Evolutionary conservation across 2,888 invertebrate species (phyloP), one percentile per base, ranked within the genome.

Genomic region (Disparrhopalites patrizii): DNA sequence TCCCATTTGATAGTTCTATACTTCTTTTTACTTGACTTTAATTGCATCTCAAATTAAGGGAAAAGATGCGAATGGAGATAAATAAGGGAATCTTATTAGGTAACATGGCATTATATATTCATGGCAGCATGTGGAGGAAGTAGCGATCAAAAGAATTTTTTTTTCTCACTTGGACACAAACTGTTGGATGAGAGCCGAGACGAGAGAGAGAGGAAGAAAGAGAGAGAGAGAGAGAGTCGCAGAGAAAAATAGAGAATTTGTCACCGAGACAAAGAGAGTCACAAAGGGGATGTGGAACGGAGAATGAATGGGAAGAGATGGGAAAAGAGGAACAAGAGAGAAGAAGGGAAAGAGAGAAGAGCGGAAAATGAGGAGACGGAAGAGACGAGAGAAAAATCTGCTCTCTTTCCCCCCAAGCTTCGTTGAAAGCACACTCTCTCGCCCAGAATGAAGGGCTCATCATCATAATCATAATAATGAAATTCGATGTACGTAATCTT

Each of bases 1-100:
- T 25, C n/a, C 52, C 52, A 52, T 52, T n/a, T 23, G 40, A 40
- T 40, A 40, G 3, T 3, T n/a, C n/a, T n/a, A 18, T 18, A 40
- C n/a, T 40, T 40, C 40, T 40, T 40, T 43, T 30, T 20, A 43
- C 36, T 31, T 43, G 58, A 58, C 28, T 58, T 58, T 58, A 58
- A 58, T 58, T 58, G 58, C 58, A 43, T 58, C 58, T 58, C 58
- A 58, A 58, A 58, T 58, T 58, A 58, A 58, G 58, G 58, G 30
- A 43, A 43, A 58, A 58, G 57, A 57, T 57, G 40, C 30, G 7
- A n/a, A 43, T n/a, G 18, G 10, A 27, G 58, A 58, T 58, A 58
- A 56, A 58, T 40, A 30, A 27, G 30, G 15, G 30, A 43, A 58
- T 43, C 55, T 47, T 58, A 58, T 58, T 58, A 58, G 47, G 18